Evolutionary conservation across 1,140 invertebrate genomes (phyloP).

Genomic region (Leguminivora glycinivorella): DNA sequence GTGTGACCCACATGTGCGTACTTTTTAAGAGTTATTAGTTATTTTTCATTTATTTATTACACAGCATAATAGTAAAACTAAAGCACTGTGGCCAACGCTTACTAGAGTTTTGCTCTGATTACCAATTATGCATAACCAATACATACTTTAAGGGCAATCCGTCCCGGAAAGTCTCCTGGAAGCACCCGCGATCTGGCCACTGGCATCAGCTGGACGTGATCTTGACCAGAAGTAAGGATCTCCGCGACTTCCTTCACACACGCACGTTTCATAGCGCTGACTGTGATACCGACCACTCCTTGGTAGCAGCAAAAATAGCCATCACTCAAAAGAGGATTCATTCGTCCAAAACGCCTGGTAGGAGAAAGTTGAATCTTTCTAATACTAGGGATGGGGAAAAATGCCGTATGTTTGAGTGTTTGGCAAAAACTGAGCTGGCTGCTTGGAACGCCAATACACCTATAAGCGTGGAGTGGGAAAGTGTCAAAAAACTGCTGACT

Average conservation of each 20-base stretch:
- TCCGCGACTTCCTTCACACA: background rate
- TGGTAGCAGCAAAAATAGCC: background rate
- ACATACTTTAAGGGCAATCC: no score
- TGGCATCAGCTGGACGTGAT: no score
- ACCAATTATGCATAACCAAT: background rate
- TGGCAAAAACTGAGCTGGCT: background rate
- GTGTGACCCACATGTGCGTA: background rate
- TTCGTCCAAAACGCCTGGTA: slow-evolving; percentile 20
- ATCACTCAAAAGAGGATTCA: slow-evolving; percentile 1
- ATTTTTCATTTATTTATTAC: no score
- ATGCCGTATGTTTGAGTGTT: background rate
- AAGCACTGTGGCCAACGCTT: slow-evolving; percentile 32
- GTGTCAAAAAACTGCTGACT: background rate
- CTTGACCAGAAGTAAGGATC: no score
- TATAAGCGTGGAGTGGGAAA: background rate
- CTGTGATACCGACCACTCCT: slow-evolving; percentile 26
- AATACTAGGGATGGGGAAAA: slow-evolving; percentile 13
- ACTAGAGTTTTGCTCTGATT: slow-evolving; percentile 26
- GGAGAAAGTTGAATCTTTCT: background rate
- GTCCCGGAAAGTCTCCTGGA: no score
- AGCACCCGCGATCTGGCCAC: no score
- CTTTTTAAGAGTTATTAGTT: no score
- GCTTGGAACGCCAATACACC: no score
- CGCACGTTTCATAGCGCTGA: background rate
- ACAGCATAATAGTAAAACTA: no score